phyloP scores from a whole-genome alignment of 2,113 vertebrate species.

The Perccottus glenii region DNA sequence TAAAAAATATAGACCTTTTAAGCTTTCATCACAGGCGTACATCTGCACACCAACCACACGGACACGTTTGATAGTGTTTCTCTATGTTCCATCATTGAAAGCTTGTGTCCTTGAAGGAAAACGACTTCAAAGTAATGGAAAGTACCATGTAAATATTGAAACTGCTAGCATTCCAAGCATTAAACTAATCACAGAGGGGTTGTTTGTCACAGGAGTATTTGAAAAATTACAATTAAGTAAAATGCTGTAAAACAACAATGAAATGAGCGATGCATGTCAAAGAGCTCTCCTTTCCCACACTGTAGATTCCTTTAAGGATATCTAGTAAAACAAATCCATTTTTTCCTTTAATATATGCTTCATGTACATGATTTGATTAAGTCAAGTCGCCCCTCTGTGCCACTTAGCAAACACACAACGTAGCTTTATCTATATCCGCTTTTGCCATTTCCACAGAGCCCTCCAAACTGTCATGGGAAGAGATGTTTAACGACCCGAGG shows the following conservation, averaged over 20 bases:
- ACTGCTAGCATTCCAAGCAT: neutral
- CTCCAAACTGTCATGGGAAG: slow-evolving; percentile 21
- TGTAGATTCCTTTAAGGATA: neutral
- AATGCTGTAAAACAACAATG: neutral
- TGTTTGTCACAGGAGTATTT: neutral
- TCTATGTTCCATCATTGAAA: slow-evolving; percentile 1
- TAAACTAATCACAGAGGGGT: neutral
- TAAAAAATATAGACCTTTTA: slow-evolving; percentile 35
- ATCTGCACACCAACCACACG: neutral
- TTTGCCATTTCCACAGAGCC: neutral
- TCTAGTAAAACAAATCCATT: slow-evolving; percentile 1
- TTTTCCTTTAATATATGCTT: neutral
- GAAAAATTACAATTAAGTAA: neutral
- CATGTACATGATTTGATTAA: slow-evolving; percentile 3
- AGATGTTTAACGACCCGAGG: slow-evolving; percentile 23
- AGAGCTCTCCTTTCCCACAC: neutral
- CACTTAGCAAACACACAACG: neutral
- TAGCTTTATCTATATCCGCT: slow-evolving; percentile 1
- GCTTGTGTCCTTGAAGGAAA: neutral
- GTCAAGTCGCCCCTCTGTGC: neutral
- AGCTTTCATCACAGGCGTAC: slow-evolving; percentile 17
- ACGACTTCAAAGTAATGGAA: slow-evolving; percentile 3
- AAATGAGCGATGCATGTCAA: neutral
- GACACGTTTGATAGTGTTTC: neutral
- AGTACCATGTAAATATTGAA: neutral